Evolutionary conservation across 2,113 vertebrate species (phyloP).

Genomic region (Micromys minutus): DNA sequence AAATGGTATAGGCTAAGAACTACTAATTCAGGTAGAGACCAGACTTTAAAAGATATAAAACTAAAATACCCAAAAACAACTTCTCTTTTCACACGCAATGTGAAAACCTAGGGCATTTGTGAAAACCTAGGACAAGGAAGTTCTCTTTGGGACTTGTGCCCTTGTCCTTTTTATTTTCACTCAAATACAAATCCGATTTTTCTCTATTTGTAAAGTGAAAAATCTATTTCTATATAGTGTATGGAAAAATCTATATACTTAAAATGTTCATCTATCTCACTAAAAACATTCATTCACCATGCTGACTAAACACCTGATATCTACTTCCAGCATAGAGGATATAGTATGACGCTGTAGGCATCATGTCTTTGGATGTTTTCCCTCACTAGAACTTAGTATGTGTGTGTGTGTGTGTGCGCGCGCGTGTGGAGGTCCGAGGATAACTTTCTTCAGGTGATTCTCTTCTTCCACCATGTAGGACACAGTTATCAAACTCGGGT

Average conservation of each 20-base stretch:
- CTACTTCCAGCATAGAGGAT: slow-evolving; percentile 48
- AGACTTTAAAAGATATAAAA: slow-evolving; percentile 29
- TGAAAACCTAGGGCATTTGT: background rate
- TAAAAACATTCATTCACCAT: slow-evolving; percentile 19
- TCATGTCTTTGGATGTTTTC: slow-evolving; percentile 12
- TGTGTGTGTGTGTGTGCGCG: background rate
- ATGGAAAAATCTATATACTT: too few relatives aligned
- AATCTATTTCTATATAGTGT: slow-evolving; percentile 10
- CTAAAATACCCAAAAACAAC: background rate
- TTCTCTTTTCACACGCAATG: background rate
- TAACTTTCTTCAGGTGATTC: background rate
- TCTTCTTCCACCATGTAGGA: background rate
- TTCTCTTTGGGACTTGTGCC: background rate
- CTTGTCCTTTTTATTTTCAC: background rate
- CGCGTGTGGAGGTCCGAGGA: background rate
- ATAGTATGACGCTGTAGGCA: background rate
- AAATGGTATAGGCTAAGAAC: background rate
- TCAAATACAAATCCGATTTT: slow-evolving; percentile 41
- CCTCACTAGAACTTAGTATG: background rate
- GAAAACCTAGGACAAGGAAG: background rate
- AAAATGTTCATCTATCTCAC: background rate
- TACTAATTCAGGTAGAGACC: background rate
- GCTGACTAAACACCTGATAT: slow-evolving; percentile 1
- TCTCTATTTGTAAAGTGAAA: slow-evolving; percentile 30
- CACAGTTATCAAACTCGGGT: background rate